phyloP scores from a whole-genome alignment of 2,888 invertebrate species.

The Neoscelio sp. region DNA sequence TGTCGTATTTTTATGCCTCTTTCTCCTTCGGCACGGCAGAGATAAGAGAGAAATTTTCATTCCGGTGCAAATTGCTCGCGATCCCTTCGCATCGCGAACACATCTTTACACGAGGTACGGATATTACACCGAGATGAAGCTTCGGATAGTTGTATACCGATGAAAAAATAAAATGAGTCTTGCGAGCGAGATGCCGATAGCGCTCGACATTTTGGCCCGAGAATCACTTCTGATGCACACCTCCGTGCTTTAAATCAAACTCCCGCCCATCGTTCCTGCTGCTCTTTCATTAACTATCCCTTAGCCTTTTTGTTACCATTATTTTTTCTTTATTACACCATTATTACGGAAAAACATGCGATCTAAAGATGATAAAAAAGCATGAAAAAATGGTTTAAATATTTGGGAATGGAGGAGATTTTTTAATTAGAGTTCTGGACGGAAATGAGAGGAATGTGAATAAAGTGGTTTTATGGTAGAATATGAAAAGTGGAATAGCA shows the following conservation, averaged over 20 bases:
- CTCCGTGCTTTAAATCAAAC: slow-evolving; percentile 28
- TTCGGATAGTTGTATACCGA: slow-evolving; percentile 38
- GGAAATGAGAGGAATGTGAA: too few relatives aligned
- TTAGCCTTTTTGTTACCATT: not conserved
- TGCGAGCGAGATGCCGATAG: slow-evolving; percentile 20
- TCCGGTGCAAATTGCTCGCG: slow-evolving; percentile 69
- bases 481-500: too few relatives aligned
- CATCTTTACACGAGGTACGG: slow-evolving; percentile 30
- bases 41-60: slow-evolving; percentile 72
- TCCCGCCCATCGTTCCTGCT: not conserved
- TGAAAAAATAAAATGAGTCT: slow-evolving; percentile 52
- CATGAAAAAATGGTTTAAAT: not conserved
- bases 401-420: too few relatives aligned
- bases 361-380: not conserved
- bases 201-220: slow-evolving; percentile 41
- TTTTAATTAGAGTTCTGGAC: too few relatives aligned
- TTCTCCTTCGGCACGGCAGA: slow-evolving; percentile 7
- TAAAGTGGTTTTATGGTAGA: too few relatives aligned
- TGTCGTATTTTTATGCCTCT: slow-evolving; percentile 16
- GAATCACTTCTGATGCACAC: slow-evolving; percentile 5
- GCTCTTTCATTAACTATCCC: slow-evolving; percentile 11
- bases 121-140: slow-evolving; percentile 41
- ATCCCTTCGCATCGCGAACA: slow-evolving; percentile 32
- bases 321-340: not conserved
- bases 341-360: not conserved